Base-by-base conservation (phyloP, 2,888 invertebrate species). In the Megamerina dolium region DNA sequence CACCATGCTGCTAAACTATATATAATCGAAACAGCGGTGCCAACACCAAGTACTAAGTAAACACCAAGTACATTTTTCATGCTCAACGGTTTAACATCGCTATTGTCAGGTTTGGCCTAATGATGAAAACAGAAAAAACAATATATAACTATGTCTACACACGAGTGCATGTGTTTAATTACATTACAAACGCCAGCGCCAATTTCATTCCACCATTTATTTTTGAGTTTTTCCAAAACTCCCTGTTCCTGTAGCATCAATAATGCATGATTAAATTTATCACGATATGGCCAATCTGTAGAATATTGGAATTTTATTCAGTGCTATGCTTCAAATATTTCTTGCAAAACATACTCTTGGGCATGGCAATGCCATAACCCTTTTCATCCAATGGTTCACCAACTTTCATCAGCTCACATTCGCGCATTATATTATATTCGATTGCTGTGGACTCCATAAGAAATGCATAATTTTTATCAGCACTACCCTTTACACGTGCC, bases 181-280 rank as follows among this genome's bases (percentile, higher is more conserved):
- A 83, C 84, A 60, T 75, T 72, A 63, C 85, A 85, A 46, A 83
- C 83, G 34, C 83, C 83, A 18, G 83, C 87, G 52, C 83, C 75
- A 64, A 82, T 81, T 72, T 87, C 85, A 61, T 85, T 85, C 93
- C 93, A 94, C 93, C 93, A 94, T 67, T 82, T 84, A 50, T 81
- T 80, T 70, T 90, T 89, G 67, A 93, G 74, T 52, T 77, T 75
- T 10, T 81, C 82, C 51, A 94, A 74, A 37, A 77, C 77, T 23
- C 91, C 91, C 36, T 78, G 78, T 72, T 94, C 93, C 73, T 93
- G 92, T 35, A 94, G 75, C 60, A 81, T 82, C 49, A 93, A 74
- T 49, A 94, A 80, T 35, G 87, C 88, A 54, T 84, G 80, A 62
- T 86, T 90, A 46, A 93, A 74, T 44, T 78, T 77, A 60, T 87